Conservation (phyloP, 2,797 vertebrate genomes). For the Sebastes hubbsi region DNA sequence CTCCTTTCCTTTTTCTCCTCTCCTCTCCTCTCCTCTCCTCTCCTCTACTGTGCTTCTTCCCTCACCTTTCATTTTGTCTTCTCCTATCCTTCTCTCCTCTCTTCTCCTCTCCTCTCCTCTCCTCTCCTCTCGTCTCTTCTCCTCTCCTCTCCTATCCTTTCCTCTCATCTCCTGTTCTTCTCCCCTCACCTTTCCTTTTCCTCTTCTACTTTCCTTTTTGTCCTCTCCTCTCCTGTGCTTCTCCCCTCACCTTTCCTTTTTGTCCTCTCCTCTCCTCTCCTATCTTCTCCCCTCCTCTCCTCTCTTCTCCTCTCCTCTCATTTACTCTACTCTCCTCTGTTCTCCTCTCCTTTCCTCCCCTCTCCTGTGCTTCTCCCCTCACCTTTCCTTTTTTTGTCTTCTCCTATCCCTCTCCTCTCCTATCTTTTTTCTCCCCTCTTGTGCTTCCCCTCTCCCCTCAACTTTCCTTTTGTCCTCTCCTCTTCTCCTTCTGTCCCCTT, state of each 20-base stretch:
- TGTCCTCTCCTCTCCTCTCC: too few species aligned
- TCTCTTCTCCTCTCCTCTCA: not conserved
- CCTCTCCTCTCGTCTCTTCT: not conserved
- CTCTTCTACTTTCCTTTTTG: not conserved
- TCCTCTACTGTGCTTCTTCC: not conserved
- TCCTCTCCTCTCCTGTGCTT: not conserved
- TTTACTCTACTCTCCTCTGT: too few species aligned
- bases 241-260: not conserved
- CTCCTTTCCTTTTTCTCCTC: not conserved
- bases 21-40: too few species aligned
- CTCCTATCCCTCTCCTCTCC: not conserved
- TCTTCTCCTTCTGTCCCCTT: not conserved
- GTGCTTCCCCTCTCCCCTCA: not conserved
- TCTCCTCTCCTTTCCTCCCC: not conserved
- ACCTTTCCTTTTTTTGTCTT: too few species aligned
- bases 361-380: not conserved
- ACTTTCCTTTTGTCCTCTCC: not conserved
- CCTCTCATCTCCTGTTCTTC: too few species aligned
- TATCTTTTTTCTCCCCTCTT: not conserved
- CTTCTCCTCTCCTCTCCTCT: not conserved
- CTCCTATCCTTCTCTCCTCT: too few species aligned
- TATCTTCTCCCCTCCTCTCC: not conserved
- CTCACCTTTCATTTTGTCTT: not conserved
- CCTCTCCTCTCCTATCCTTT: not conserved
- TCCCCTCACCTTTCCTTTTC: not conserved